Base-by-base conservation (phyloP, 2,888 invertebrate genomes). In the Eucera pruinosa region DNA sequence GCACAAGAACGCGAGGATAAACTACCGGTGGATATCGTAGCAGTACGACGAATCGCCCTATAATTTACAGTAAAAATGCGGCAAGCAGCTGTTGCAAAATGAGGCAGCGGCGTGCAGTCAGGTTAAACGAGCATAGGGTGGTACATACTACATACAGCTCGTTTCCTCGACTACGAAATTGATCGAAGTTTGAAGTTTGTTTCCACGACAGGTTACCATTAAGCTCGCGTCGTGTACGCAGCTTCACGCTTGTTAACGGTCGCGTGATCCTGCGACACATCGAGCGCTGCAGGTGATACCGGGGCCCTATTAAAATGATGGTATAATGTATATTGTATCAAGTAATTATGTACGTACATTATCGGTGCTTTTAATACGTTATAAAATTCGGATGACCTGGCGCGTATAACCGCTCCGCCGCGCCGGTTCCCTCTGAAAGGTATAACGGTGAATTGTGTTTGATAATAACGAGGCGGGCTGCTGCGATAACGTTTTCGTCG, bases 281-380 rank as follows among this genome's bases (percentile, higher is more conserved):
- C 58, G 70, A 41, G 47, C 60, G 64, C 50, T 62, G 71, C 68
- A 69, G 45, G 62, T 57, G 73, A 80, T 74, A 71, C 69, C 60
- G 41, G 11, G 7, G 13, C 58, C n/a, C 83, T 78, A 78, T 81
- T 80, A 80, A 81, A 83, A 75, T 65, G 75, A 82, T 78, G 69
- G 52, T 43, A 73, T 80, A 82, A 80, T 82, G 73, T 78, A 78
- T 78, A 82, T 82, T 54, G 73, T 66, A 64, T 80, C 68, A 75
- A 50, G 80, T 69, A 74, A 82, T 82, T 80, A 82, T 45, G 73
- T 43, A 50, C 36, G 72, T 70, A 57, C 66, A 78, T 82, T 78
- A 80, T 71, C 78, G 69, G 25, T 30, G 83, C 80, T 82, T 82
- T 82, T 78, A 80, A 80, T 78, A 54, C 65, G 80, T 67, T 82